Percentiles rank a stretch among this genome's conserved stretches.
Conservation (phyloP, 2,113 vertebrate genomes). For the Neomonachus schauinslandi region DNA sequence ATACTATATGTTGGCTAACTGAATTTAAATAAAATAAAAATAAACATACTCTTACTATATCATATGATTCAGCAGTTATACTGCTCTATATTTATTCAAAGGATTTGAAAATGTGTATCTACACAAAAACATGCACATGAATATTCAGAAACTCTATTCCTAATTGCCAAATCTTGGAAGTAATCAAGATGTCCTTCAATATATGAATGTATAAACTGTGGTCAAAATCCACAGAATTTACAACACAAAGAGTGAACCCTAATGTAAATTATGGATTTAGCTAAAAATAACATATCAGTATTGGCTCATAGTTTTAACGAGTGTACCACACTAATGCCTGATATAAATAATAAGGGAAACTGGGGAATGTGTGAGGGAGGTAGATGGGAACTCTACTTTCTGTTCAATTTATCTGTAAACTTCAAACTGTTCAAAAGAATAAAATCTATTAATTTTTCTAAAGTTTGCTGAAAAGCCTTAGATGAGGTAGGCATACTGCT, state of each 20-base stretch:
- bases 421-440: not conserved
- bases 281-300: not conserved
- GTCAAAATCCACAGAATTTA: not conserved
- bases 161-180: not conserved
- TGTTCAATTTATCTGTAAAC: not conserved
- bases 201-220: not conserved
- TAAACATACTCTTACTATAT: not conserved
- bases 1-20: no score
- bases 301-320: conserved; percentile 13
- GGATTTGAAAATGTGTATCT: not conserved
- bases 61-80: not conserved
- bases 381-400: not conserved
- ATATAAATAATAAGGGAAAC: not conserved
- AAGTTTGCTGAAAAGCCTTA: not conserved
- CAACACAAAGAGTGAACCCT: not conserved
- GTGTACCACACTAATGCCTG: not conserved
- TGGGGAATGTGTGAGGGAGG: not conserved
- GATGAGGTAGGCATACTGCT: not conserved
- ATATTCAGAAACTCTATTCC: not conserved
- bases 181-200: not conserved
- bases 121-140: not conserved
- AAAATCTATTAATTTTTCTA: not conserved
- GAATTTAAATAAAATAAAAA: no score
- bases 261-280: not conserved
- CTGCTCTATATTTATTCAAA: not conserved